These are phyloP conservation scores for Mesoligia furuncula DNA, from an alignment of 2,888 invertebrate species.

Conservation along the genomic window DNA sequence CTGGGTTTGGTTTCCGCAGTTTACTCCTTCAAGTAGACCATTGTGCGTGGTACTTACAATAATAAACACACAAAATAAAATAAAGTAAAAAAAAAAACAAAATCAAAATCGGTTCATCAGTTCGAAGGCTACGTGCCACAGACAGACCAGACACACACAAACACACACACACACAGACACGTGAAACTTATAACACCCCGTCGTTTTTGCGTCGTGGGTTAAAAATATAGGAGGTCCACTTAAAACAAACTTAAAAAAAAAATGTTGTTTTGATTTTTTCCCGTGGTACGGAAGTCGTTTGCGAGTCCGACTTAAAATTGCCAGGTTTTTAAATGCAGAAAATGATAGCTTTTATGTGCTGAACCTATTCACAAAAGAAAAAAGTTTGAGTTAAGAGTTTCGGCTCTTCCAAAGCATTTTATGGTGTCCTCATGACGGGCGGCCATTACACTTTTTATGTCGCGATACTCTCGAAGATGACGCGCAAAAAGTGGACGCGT, in stretches of 20 bases:
- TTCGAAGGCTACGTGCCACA: too few relatives aligned
- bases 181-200: too few relatives aligned
- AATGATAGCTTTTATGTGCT: not conserved
- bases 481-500: conserved; percentile 55
- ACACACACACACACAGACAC: too few relatives aligned
- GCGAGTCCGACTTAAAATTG: not conserved
- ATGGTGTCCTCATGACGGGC: conserved; percentile 47
- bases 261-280: too few relatives aligned
- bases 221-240: not conserved
- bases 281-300: not conserved
- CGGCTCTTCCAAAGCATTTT: conserved; percentile 11
- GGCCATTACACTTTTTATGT: conserved; percentile 51
- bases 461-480: conserved; percentile 31
- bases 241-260: too few relatives aligned
- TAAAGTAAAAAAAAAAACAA: too few relatives aligned
- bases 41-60: too few relatives aligned
- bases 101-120: too few relatives aligned
- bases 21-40: too few relatives aligned
- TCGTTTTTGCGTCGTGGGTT: too few relatives aligned
- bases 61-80: not conserved
- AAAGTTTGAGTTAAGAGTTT: not conserved
- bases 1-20: too few relatives aligned
- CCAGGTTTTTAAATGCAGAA: not conserved
- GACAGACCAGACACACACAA: too few relatives aligned
- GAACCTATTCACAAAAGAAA: not conserved